These are phyloP conservation scores for Orbicella faveolata DNA, from an alignment of 64 coral and sea anemone genomes.

Conservation along the genomic window DNA sequence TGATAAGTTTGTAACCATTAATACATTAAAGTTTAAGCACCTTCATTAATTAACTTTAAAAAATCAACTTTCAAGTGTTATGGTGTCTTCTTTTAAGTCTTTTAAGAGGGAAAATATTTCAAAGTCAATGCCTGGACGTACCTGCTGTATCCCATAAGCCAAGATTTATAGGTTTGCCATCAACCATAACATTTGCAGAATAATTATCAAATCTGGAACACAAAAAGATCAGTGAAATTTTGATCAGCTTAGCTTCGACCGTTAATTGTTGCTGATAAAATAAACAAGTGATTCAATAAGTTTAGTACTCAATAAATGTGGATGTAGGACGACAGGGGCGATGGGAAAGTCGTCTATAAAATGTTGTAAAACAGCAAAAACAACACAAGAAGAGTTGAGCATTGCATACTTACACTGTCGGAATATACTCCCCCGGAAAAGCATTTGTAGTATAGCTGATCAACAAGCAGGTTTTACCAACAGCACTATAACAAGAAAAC, in stretches of 20 bases:
- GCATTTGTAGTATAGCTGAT: slow-evolving; percentile 92
- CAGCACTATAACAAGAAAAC: slow-evolving; percentile 67
- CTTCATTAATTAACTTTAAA: no score
- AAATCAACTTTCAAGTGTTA: no score
- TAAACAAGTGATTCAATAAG: no score
- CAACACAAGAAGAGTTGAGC: slow-evolving; percentile 21
- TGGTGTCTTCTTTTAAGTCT: no score
- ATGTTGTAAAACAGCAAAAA: not conserved
- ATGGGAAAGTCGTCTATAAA: not conserved
- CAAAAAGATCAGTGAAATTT: not conserved
- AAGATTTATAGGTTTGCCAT: slow-evolving; percentile 90
- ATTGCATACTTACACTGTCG: slow-evolving; percentile 84
- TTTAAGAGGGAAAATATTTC: no score
- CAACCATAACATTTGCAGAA: slow-evolving; percentile 89
- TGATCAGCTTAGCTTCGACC: not conserved
- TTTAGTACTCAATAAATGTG: not conserved
- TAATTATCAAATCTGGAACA: slow-evolving; percentile 84
- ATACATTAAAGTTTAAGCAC: no score
- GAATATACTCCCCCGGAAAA: slow-evolving; percentile 98
- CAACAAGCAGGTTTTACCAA: slow-evolving; percentile 94
- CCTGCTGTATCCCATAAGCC: slow-evolving; percentile 98
- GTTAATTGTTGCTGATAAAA: not conserved
- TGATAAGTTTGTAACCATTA: no score
- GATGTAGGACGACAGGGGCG: not conserved
- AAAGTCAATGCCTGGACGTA: slow-evolving; percentile 16